phyloP scores from a whole-genome alignment of 2,888 invertebrate genomes.

The Drosophila peninsularis region DNA sequence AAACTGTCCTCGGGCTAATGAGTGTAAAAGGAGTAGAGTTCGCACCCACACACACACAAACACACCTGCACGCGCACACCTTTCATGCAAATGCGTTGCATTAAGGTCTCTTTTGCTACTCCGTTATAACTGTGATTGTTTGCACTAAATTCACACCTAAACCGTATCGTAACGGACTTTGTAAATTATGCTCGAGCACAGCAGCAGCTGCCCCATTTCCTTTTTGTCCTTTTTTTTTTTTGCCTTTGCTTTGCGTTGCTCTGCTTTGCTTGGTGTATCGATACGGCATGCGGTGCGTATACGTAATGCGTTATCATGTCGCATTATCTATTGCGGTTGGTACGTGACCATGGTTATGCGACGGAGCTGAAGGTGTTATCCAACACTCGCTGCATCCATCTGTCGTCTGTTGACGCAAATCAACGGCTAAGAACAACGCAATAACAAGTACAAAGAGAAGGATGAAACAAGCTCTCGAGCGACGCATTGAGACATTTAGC shows the following conservation, averaged over 20 bases:
- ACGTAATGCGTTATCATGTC: slow-evolving; percentile 5
- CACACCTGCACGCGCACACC: neutral
- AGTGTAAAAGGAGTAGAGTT: neutral
- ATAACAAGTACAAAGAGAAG: slow-evolving; percentile 2
- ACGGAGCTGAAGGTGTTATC: slow-evolving; percentile 16
- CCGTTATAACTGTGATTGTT: slow-evolving; percentile 24
- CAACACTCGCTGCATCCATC: slow-evolving; percentile 3
- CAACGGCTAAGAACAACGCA: slow-evolving; percentile 12
- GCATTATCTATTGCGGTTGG: slow-evolving; percentile 8
- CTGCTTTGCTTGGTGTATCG: neutral
- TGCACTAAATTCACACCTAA: slow-evolving; percentile 44
- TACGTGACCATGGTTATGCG: slow-evolving; percentile 20
- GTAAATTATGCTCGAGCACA: slow-evolving; percentile 44
- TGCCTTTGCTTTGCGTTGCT: neutral
- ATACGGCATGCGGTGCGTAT: neutral
- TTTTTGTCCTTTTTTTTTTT: neutral
- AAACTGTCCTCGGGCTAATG: slow-evolving; percentile 14
- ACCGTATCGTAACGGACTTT: slow-evolving; percentile 49
- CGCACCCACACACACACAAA: neutral
- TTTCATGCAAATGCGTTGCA: neutral
- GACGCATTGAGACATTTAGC: neutral
- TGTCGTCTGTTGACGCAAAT: slow-evolving; percentile 32
- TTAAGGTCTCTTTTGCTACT: slow-evolving; percentile 1
- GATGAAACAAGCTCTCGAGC: neutral
- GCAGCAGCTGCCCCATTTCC: neutral